Evolutionary conservation across 2,797 vertebrate species (phyloP).

Genomic region (Alca torda): DNA sequence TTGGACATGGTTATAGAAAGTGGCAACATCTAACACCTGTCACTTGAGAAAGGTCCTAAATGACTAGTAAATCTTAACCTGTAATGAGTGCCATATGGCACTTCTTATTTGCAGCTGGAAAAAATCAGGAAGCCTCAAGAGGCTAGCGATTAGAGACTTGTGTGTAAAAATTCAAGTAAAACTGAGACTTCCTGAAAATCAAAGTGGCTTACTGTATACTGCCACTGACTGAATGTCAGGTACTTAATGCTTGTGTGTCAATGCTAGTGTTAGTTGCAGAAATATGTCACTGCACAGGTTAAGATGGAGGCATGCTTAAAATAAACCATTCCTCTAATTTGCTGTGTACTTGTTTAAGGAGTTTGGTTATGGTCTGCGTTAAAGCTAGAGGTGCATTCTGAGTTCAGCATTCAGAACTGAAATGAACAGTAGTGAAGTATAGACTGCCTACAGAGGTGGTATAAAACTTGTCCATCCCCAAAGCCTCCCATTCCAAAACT

Average conservation of each 20-base stretch:
- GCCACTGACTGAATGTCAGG: background rate
- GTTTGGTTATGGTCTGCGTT: background rate
- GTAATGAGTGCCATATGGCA: constrained; percentile 66
- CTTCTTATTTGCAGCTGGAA: constrained; percentile 70
- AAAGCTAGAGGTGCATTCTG: background rate
- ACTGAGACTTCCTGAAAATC: constrained; percentile 57
- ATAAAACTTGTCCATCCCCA: background rate
- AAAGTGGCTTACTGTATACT: background rate
- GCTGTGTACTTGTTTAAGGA: background rate
- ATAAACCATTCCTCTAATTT: background rate
- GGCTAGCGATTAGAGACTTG: constrained; percentile 47
- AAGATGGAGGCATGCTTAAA: background rate
- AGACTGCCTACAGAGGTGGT: background rate
- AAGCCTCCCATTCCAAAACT: background rate
- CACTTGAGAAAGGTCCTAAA: constrained; percentile 35
- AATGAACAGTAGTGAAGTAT: background rate
- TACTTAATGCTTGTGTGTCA: background rate
- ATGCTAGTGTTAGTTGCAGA: background rate
- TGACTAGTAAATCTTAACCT: constrained; percentile 57
- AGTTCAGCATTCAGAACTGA: background rate
- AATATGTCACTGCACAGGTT: background rate
- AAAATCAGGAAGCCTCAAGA: constrained; percentile 64
- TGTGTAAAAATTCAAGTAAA: constrained; percentile 60
- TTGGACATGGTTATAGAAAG: constrained; percentile 37
- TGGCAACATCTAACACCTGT: constrained; percentile 57